phyloP scores from a whole-genome alignment of 2,113 vertebrate species.

The Istiophorus platypterus region DNA sequence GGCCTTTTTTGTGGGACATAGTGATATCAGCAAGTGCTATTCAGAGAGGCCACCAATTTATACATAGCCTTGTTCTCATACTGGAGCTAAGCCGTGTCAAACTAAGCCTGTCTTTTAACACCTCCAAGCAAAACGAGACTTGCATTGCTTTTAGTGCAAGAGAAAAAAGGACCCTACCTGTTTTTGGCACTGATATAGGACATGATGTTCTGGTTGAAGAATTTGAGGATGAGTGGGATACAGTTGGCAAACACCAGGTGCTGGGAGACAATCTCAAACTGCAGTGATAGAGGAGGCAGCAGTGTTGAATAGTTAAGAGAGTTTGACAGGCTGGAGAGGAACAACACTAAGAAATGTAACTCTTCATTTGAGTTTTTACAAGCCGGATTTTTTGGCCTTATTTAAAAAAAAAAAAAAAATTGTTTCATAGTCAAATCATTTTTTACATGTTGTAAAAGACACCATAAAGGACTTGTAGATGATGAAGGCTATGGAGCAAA shows the following conservation, averaged over 20 bases:
- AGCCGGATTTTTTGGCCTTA: neutral
- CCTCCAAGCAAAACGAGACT: too few relatives aligned
- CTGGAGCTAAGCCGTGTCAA: neutral
- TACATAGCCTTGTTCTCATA: too few relatives aligned
- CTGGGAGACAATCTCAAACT: conserved; percentile 98
- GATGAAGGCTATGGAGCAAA: neutral
- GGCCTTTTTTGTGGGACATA: too few relatives aligned
- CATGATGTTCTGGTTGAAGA: conserved; percentile 99
- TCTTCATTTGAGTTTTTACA: neutral
- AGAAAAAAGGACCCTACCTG: conserved; percentile 84
- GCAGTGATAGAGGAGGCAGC: conserved; percentile 49
- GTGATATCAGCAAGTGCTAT: too few relatives aligned
- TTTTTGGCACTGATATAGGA: conserved; percentile 98
- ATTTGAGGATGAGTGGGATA: conserved; percentile 98
- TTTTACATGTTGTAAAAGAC: neutral
- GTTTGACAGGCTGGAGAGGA: neutral
- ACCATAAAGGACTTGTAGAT: neutral
- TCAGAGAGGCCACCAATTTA: too few relatives aligned
- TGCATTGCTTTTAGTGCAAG: neutral
- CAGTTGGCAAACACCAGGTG: conserved; percentile 99
- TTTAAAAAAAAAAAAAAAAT: neutral
- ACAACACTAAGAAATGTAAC: neutral
- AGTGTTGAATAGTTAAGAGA: conserved; percentile 18
- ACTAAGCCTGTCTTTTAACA: too few relatives aligned
- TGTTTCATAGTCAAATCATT: neutral